Evolutionary conservation across 2,797 vertebrate genomes (phyloP).

Genomic region (Eurystomus glaucurus): DNA sequence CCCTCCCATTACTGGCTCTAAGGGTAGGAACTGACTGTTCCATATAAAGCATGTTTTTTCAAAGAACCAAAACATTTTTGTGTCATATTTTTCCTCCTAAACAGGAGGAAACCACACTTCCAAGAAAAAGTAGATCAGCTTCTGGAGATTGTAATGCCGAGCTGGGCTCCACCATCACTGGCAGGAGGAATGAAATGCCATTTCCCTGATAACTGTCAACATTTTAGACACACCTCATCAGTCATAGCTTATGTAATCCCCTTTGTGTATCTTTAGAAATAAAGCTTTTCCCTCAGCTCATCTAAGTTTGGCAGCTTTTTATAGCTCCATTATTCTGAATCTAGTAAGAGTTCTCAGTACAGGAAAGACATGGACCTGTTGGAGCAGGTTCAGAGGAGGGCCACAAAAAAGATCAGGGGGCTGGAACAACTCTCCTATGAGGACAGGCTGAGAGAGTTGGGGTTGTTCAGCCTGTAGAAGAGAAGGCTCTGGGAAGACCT

Average conservation of each 20-base stretch:
- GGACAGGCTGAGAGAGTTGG: background rate
- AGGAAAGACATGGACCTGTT: background rate
- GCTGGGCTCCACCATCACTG: slow-evolving; percentile 3
- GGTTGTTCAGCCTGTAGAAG: background rate
- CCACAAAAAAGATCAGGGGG: background rate
- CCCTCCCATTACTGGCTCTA: background rate
- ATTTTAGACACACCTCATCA: slow-evolving; percentile 61
- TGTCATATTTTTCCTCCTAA: background rate
- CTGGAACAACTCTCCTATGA: background rate
- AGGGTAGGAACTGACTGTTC: background rate
- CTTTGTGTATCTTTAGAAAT: slow-evolving; percentile 56
- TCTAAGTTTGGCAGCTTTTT: slow-evolving; percentile 46
- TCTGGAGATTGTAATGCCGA: background rate
- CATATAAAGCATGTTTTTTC: background rate
- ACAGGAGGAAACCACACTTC: background rate
- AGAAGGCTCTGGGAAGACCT: background rate
- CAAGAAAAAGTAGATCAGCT: slow-evolving; percentile 9
- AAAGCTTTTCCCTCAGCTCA: slow-evolving; percentile 40
- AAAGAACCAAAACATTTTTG: background rate
- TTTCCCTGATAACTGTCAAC: slow-evolving; percentile 54
- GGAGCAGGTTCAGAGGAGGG: background rate
- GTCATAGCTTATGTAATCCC: slow-evolving; percentile 38
- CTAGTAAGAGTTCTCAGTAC: background rate
- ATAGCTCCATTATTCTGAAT: slow-evolving; percentile 30
- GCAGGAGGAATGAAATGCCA: slow-evolving; percentile 48